Base-by-base conservation (phyloP, 2,113 vertebrate genomes). In the Albula glossodonta region DNA sequence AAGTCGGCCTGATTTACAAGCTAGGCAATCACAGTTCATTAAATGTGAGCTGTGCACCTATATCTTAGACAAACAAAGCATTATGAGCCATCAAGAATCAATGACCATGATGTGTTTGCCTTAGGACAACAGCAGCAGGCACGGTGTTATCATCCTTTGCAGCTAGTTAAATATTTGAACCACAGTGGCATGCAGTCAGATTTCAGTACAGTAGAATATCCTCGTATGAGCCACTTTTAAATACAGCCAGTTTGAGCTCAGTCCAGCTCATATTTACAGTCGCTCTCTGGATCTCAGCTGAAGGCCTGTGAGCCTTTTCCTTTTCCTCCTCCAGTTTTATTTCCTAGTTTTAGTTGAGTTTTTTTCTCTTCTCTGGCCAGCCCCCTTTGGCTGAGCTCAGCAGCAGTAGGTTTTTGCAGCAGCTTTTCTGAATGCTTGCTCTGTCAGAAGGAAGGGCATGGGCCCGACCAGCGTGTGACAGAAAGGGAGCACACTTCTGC, bases 11-110 rank as follows among this genome's bases (percentile, higher is more conserved):
- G 22, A 50, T 51, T 80, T 3, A 80, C 50, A 49, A 48, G 19
- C 41, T 15, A 50, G 41, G 48, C 78, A 79, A 50, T 79, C 49
- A 48, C 17, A 79, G 49, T 31, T 70, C 63, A 8, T 31, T 31
- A 74, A 74, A 31, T n/a, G 15, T 1, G 63, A n/a, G 15, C 63
- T n/a, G 63, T 70, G 19, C 22, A 11, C 70, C 70, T 1, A 9
- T 74, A 74, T 74, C 70, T 74, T 74, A 74, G 70, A 74, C 70
- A 74, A 74, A 74, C 70, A 74, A 31, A 8, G n/a, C n/a, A 74
- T 6, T 22, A 7, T 9, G 12, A 31, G 22, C n/a, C 70, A 31
- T 74, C 31, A 8, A 74, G 70, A 22, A 9, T 5, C 70, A 74
- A 74, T 74, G 19, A 74, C n/a, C 70, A 10, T 74, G 70, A 74